phyloP scores from a whole-genome alignment of 2,113 vertebrate genomes.

The Limanda limanda region DNA sequence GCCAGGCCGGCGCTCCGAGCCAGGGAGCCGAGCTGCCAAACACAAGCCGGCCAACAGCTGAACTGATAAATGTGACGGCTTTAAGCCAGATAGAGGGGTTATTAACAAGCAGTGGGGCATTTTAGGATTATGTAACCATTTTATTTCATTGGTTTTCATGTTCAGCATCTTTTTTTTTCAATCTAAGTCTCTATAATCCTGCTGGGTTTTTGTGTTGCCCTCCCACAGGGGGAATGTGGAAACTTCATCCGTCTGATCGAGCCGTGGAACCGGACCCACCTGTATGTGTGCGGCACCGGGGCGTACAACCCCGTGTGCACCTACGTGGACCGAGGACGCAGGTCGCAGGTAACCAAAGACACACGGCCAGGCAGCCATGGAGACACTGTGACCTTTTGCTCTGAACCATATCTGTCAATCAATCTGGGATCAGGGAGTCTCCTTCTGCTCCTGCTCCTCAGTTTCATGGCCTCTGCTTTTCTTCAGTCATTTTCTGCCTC shows the following conservation, averaged over 20 bases:
- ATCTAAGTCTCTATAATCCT: constrained; percentile 39
- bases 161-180: constrained; percentile 7
- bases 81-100: constrained; percentile 42
- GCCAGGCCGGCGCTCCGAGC: constrained; percentile 26
- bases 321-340: constrained; percentile 95
- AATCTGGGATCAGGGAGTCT: constrained; percentile 44
- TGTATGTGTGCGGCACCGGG: constrained; percentile 96
- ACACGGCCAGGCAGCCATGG: not conserved
- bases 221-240: constrained; percentile 92
- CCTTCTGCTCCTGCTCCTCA: constrained; percentile 35
- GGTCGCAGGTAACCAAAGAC: constrained; percentile 91
- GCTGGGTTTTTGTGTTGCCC: constrained; percentile 28
- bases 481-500: constrained; percentile 58
- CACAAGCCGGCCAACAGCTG: constrained; percentile 43
- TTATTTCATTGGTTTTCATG: constrained; percentile 38
- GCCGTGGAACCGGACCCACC: constrained; percentile 98
- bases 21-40: constrained; percentile 56
- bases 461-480: constrained; percentile 46
- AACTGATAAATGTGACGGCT: constrained; percentile 57
- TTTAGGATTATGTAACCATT: constrained; percentile 38
- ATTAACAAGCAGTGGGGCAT: constrained; percentile 52
- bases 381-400: constrained; percentile 59
- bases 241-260: constrained; percentile 99
- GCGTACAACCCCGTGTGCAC: constrained; percentile 98
- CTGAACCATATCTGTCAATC: constrained; percentile 57